Evolutionary conservation across 1,140 invertebrate genomes (phyloP).

Genomic region (Diprion similis): DNA sequence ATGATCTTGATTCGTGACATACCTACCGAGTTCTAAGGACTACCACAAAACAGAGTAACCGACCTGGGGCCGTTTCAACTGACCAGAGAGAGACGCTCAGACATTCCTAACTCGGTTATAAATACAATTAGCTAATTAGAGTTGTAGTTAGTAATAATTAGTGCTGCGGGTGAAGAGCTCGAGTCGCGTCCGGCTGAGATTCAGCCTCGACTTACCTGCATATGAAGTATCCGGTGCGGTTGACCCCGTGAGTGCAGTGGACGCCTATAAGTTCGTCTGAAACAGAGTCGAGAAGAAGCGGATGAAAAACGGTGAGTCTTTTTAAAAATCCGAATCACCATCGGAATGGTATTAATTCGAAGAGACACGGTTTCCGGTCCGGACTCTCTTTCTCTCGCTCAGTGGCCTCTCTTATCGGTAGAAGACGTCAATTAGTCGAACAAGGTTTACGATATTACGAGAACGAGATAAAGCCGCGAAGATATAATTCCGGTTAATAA

Average conservation of each 20-base stretch:
- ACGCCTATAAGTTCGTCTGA: conserved; percentile 84
- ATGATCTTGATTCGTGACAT: background rate
- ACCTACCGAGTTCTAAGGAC: background rate
- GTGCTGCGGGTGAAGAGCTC: conserved; percentile 17
- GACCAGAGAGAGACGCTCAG: background rate
- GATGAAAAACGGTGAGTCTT: background rate
- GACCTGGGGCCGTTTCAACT: background rate
- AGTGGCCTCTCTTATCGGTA: background rate
- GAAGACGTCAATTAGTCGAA: conserved; percentile 2
- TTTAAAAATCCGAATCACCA: background rate
- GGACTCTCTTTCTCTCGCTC: background rate
- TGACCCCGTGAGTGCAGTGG: conserved; percentile 92
- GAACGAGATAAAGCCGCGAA: background rate
- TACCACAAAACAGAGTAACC: background rate
- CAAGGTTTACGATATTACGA: conserved; percentile 5
- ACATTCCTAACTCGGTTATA: conserved; percentile 10
- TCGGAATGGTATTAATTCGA: conserved; percentile 1
- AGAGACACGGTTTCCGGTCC: background rate
- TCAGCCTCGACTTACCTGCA: conserved; percentile 70
- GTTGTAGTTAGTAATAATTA: conserved; percentile 7
- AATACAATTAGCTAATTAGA: conserved; percentile 18
- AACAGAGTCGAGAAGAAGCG: conserved; percentile 49
- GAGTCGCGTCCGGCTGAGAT: conserved; percentile 33
- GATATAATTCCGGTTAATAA: background rate
- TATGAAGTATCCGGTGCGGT: conserved; percentile 89